phyloP scores from a whole-genome alignment of 2,113 vertebrate genomes.

The Hiodon alosoides region DNA sequence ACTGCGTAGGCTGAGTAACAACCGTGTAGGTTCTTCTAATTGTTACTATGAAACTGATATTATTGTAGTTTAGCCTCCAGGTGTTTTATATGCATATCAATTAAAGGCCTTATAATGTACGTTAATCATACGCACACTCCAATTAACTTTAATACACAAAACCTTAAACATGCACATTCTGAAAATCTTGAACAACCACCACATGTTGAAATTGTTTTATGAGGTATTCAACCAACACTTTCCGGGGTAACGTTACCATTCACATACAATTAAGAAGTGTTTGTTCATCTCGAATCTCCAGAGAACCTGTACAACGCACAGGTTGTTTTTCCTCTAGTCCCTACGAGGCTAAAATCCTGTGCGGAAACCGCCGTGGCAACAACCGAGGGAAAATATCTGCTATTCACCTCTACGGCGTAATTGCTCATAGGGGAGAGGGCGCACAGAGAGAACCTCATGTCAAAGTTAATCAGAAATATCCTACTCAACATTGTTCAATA shows the following conservation, averaged over 20 bases:
- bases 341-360: conserved; percentile 37
- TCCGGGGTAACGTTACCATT: conserved; percentile 9
- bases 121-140: neutral
- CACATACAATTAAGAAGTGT: conserved; percentile 63
- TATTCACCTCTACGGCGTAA: conserved; percentile 12
- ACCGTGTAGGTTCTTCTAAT: conserved; percentile 33
- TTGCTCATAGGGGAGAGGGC: conserved; percentile 18
- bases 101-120: neutral
- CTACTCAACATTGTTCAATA: conserved; percentile 11
- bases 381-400: conserved; percentile 16
- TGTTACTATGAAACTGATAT: conserved; percentile 47
- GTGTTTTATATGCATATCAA: conserved; percentile 11
- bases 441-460: neutral
- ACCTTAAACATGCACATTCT: neutral
- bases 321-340: conserved; percentile 55
- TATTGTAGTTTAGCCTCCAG: conserved; percentile 29
- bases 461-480: neutral
- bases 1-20: conserved; percentile 29
- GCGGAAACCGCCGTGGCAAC: conserved; percentile 56
- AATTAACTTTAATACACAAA: neutral
- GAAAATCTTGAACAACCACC: neutral
- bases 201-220: neutral
- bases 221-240: neutral
- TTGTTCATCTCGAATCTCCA: conserved; percentile 50
- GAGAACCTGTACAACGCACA: conserved; percentile 29